Evolutionary conservation across 2,888 invertebrate genomes (phyloP).

Genomic region (Ashinkailepas kermadecensis): DNA sequence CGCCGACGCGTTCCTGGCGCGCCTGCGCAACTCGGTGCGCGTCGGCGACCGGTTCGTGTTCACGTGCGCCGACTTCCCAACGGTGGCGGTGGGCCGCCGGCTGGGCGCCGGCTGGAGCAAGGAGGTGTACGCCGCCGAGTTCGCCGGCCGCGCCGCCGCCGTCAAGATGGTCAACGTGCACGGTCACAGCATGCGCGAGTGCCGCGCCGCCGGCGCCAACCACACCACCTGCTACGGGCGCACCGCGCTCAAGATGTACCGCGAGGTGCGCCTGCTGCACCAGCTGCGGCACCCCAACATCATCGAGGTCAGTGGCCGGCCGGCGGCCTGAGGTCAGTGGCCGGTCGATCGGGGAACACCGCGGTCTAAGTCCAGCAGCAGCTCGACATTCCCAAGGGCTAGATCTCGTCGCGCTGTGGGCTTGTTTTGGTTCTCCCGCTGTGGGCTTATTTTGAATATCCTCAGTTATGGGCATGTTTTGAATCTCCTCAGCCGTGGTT

Average conservation of each 20-base stretch:
- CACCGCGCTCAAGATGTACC: conserved; percentile 23
- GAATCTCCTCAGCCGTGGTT: too few relatives aligned
- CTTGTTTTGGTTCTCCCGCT: too few relatives aligned
- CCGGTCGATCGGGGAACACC: too few relatives aligned
- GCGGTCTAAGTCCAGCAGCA: too few relatives aligned
- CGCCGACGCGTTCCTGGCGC: background rate
- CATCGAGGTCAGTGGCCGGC: background rate
- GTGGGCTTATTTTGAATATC: too few relatives aligned
- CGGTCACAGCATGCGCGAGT: conserved; percentile 25
- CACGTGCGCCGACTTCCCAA: conserved; percentile 7
- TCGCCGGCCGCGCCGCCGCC: conserved; percentile 22
- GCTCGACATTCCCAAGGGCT: too few relatives aligned
- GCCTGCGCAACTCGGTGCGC: background rate
- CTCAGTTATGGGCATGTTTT: too few relatives aligned
- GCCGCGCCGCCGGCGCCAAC: conserved; percentile 9
- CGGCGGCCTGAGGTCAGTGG: background rate
- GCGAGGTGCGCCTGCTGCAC: conserved; percentile 26
- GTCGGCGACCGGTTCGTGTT: background rate
- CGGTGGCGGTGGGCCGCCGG: background rate
- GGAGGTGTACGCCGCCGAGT: conserved; percentile 25
- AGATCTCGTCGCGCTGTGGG: too few relatives aligned
- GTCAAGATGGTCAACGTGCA: conserved; percentile 26
- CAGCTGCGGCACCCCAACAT: conserved; percentile 24
- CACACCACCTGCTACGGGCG: conserved; percentile 20
- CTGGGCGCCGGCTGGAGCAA: conserved; percentile 27